Evolutionary conservation across 2,888 invertebrate species (phyloP).

Genomic region (Biston stratarius): DNA sequence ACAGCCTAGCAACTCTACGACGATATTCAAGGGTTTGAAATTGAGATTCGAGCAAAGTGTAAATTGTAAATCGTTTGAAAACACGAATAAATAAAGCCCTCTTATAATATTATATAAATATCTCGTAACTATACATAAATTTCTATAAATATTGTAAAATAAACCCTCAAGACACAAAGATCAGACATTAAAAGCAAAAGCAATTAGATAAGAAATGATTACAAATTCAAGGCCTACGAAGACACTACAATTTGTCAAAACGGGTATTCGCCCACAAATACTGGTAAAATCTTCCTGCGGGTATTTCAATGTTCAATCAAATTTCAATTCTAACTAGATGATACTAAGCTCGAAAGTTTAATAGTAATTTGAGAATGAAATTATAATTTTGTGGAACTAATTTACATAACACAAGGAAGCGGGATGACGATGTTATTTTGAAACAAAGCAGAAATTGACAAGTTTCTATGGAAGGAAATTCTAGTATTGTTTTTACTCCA

Average conservation of each 20-base stretch:
- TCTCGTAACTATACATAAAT: no score
- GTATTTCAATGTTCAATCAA: slow-evolving; percentile 26
- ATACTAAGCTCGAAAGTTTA: slow-evolving; percentile 34
- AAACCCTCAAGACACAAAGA: background rate
- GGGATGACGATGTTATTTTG: slow-evolving; percentile 37
- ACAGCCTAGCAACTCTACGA: no score
- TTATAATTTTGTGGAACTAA: slow-evolving; percentile 41
- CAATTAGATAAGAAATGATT: slow-evolving; percentile 21
- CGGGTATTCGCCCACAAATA: slow-evolving; percentile 25
- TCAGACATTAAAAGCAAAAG: slow-evolving; percentile 8
- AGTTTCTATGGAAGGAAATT: slow-evolving; percentile 43
- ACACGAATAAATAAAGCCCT: no score
- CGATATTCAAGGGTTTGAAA: no score
- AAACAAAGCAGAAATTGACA: slow-evolving; percentile 44
- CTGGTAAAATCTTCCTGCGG: slow-evolving; percentile 12
- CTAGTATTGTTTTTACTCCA: slow-evolving; percentile 49
- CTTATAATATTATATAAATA: no score
- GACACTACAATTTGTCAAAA: slow-evolving; percentile 31
- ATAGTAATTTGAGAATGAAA: slow-evolving; percentile 29
- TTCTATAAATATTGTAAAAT: background rate
- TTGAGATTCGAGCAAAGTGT: background rate
- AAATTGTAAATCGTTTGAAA: no score
- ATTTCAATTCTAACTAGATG: slow-evolving; percentile 33
- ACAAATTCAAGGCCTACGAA: slow-evolving; percentile 26
- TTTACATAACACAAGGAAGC: slow-evolving; percentile 47